These are phyloP conservation scores for Scrobipalpa atriplicella DNA, from an alignment of 2,888 invertebrate species.

Conservation along the genomic window DNA sequence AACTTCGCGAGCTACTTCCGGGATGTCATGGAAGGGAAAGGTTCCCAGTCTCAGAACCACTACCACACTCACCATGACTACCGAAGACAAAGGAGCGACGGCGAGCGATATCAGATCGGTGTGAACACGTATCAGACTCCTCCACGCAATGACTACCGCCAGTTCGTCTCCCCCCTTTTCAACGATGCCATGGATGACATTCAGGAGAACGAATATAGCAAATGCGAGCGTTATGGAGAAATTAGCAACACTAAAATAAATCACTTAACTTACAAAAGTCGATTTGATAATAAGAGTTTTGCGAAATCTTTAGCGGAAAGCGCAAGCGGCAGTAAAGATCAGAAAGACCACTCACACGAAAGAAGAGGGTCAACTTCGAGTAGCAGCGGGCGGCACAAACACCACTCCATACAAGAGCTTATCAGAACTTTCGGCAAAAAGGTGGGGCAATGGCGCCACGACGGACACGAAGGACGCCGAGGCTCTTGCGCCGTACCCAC, in stretches of 20 bases:
- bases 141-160: constrained; percentile 68
- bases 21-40: constrained; percentile 62
- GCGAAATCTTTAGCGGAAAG: constrained; percentile 69
- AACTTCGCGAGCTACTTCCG: constrained; percentile 76
- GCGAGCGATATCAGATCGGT: constrained; percentile 60
- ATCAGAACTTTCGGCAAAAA: constrained; percentile 89
- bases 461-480: constrained; percentile 73
- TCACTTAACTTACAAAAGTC: constrained; percentile 53
- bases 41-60: constrained; percentile 49
- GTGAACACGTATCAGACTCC: constrained; percentile 60
- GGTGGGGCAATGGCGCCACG: constrained; percentile 87
- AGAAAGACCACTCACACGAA: constrained; percentile 45
- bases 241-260: constrained; percentile 67
- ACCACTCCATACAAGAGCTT: constrained; percentile 89
- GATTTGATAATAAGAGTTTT: constrained; percentile 73
- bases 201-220: constrained; percentile 75
- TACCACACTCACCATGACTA: constrained; percentile 59
- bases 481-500: constrained; percentile 71
- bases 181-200: constrained; percentile 77
- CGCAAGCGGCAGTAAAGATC: constrained; percentile 50
- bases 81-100: constrained; percentile 58
- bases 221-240: constrained; percentile 77
- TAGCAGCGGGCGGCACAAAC: constrained; percentile 75
- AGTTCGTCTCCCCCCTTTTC: constrained; percentile 71
- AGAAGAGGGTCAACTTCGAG: constrained; percentile 69